Conservation (phyloP, 2,797 vertebrate species). For the Columba guinea region DNA sequence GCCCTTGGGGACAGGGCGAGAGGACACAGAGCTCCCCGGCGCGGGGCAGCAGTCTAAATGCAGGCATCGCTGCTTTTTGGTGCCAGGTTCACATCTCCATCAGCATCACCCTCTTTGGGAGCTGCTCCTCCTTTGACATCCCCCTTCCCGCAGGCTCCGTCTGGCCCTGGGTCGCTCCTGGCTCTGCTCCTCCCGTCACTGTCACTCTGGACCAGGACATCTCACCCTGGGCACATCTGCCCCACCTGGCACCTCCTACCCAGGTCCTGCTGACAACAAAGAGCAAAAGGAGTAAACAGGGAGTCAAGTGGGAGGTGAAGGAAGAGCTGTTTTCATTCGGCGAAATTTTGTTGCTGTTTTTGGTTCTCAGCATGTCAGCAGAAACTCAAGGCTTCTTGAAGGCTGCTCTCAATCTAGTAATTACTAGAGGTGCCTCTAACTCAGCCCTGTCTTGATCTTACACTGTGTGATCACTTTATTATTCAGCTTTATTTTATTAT, state of each 20-base stretch:
- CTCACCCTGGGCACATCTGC: neutral
- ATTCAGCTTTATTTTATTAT: slow-evolving; percentile 78
- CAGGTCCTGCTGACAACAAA: neutral
- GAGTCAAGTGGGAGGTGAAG: fast-evolving
- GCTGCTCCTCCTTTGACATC: neutral
- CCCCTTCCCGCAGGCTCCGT: neutral
- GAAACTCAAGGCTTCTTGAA: slow-evolving; percentile 53
- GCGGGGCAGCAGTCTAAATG: neutral
- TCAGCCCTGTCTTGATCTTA: slow-evolving; percentile 71
- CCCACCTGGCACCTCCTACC: neutral
- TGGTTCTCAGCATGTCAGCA: slow-evolving; percentile 33
- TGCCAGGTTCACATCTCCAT: neutral
- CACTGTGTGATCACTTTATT: slow-evolving; percentile 70
- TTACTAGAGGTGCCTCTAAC: slow-evolving; percentile 72
- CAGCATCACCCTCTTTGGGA: neutral
- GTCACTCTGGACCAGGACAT: neutral
- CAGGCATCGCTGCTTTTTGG: neutral
- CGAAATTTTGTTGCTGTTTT: slow-evolving; percentile 24
- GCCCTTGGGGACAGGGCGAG: neutral
- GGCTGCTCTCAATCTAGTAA: slow-evolving; percentile 69
- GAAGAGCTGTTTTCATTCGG: neutral
- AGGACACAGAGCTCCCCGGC: neutral
- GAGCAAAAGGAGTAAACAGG: neutral
- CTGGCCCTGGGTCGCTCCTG: fast-evolving
- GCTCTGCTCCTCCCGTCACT: neutral